Base-by-base conservation (phyloP, 1,140 invertebrate species). In the Zophobas morio region DNA sequence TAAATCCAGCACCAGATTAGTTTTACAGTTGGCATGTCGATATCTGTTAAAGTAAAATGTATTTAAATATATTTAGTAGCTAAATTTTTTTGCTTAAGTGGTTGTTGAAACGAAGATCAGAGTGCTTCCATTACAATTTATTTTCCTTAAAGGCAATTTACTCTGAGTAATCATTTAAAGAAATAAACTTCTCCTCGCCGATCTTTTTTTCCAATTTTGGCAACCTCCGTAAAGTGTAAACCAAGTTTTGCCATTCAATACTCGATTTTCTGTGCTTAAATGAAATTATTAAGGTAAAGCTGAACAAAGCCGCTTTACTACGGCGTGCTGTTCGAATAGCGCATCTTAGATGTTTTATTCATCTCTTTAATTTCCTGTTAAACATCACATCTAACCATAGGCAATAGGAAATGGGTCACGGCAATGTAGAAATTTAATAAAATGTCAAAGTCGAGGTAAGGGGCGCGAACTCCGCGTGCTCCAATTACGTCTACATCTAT, bases 271-370 rank as follows among this genome's bases (percentile, higher is more conserved):
- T 20, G 6, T 6, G 5, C 5, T 63, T 6, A 66, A 66, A 66
- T 66, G 60, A 66, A 66, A 66, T 66, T 66, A 66, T 66, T 63
- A 63, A 39, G 36, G 37, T 6, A 63, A 66, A 66, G 39, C 56
- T 35, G 34, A 36, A 39, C 56, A 60, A 60, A 60, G 56, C 56
- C n/a, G 56, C 32, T 39, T 60, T 60, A 37, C 56, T 36, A 39
- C 36, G 33, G 5, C 36, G 49, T 53, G 54, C 32, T 8, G 54
- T 57, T 57, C 54, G 54, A 57, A 51, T 36, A 36, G 3, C 20
- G 39, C 60, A 66, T 73, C 54, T 72, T 72, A 32, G 49, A 73
- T 73, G 71, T 73, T 73, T 73, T 73, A 73, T 73, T 73, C 71
- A 73, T 53, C 39, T 56, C 47, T 73, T 73, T 73, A 73, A 73